Base-by-base conservation (phyloP, 2,797 vertebrate species). In the Phataginus tricuspis region DNA sequence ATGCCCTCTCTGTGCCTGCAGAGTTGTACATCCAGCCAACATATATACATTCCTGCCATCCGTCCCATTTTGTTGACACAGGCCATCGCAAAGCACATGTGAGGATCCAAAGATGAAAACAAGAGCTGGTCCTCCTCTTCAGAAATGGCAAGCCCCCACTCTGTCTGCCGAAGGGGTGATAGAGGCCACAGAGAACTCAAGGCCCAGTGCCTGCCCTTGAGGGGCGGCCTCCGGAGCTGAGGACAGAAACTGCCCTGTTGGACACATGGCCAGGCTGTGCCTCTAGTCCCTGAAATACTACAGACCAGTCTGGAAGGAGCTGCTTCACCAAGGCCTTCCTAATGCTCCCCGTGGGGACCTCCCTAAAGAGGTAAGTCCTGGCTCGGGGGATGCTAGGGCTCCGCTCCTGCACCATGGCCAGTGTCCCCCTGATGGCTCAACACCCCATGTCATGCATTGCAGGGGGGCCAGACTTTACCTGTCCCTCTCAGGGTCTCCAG, bases 71-170 rank as follows among this genome's bases (percentile, higher is more conserved):
- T 16, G 14, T 2, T 1, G 25, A 61, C 29, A 23, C 16, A 7
- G 3, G 34, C 51, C 14, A 25, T 1, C 0, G 2, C 16, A 7
- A 25, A 53, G 42, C 13, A 3, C 57, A 42, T 5, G 9, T 16
- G 49, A 25, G 34, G 10, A 25, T 7, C 59, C 31, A 0, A 59
- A 69, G 68, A 5, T 1, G 10, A 37, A 53, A 37, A 29, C 45
- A 7, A 12, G 19, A 21, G 69, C 61, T 18, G 8, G 51, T 25
- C 29, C 29, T 13, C 0, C 61, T 77, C 61, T 64, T n/a, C 11
- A 21, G 29, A 42, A 82, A n/a, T 0, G 1, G 10, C 25, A 37
- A 19, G 10, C 1, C 39, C 3, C 45, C 64, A 5, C 3, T 0
- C 4, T 15, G n/a, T 27, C 78, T 8, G 45, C 14, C 3, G 5